A percentile compares a stretch with the other conserved stretches of the same genome.
These are phyloP conservation scores for Drosophila prostipennis DNA, from an alignment of 2,888 invertebrate species.

Conservation along the genomic window DNA sequence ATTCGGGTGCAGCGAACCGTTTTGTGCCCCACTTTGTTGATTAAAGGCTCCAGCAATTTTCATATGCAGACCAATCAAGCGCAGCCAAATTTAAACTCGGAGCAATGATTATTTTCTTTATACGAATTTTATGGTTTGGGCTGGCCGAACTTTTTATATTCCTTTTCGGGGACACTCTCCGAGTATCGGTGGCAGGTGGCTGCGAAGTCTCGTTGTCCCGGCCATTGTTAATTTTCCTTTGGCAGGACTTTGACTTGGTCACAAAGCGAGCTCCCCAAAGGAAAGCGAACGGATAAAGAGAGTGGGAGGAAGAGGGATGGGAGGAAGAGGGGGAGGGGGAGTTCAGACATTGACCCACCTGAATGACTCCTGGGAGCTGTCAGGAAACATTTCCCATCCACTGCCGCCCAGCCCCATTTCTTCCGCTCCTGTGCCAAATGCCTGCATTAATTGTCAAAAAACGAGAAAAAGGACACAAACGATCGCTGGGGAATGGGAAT, in stretches of 20 bases:
- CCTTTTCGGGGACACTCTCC: conserved; percentile 10
- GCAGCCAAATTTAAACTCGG: conserved; percentile 4
- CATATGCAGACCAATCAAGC: conserved; percentile 10
- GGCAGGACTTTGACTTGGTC: conserved; percentile 24
- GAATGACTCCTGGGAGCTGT: conserved; percentile 38
- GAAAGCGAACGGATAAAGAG: not conserved
- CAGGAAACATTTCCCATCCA: conserved; percentile 26
- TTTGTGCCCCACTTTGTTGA: conserved; percentile 15
- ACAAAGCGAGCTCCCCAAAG: conserved; percentile 16
- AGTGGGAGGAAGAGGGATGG: not conserved
- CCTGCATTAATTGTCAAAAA: conserved; percentile 61
- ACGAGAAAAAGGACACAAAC: conserved; percentile 6
- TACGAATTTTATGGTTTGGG: conserved; percentile 5
- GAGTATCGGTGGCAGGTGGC: conserved; percentile 22
- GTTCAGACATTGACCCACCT: conserved; percentile 24
- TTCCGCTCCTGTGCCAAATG: conserved; percentile 23
- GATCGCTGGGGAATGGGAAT: conserved; percentile 44
- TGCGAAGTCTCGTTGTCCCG: conserved; percentile 2
- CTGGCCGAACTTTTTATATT: not conserved
- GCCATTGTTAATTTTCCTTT: conserved; percentile 24
- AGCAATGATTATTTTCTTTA: conserved; percentile 3
- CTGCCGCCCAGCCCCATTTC: not conserved
- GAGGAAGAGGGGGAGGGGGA: not conserved
- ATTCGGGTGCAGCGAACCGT: not conserved
- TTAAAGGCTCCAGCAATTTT: conserved; percentile 7